phyloP scores from a whole-genome alignment of 2,888 invertebrate species.

The Macrophya annulata region DNA sequence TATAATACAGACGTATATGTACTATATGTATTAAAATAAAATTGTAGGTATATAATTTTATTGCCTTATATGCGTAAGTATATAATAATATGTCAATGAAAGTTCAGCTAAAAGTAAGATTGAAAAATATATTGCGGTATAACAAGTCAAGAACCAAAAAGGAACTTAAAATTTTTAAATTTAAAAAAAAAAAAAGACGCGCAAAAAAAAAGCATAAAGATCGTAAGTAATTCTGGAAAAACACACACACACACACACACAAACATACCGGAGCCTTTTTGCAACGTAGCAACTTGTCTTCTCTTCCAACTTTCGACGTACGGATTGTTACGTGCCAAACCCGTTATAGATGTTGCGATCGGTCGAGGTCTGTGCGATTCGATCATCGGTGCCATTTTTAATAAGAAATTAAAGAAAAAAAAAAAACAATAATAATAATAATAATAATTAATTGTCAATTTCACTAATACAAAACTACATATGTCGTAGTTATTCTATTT shows the following conservation, averaged over 20 bases:
- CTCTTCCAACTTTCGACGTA: slow-evolving; percentile 68
- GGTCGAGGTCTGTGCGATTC: slow-evolving; percentile 63
- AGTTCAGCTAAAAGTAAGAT: too few relatives aligned
- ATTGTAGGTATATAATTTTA: too few relatives aligned
- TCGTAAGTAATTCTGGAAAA: not conserved
- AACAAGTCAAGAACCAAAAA: too few relatives aligned
- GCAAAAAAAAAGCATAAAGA: not conserved
- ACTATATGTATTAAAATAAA: too few relatives aligned
- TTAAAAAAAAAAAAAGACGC: not conserved
- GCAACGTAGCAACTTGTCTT: slow-evolving; percentile 63
- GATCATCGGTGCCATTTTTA: slow-evolving; percentile 68
- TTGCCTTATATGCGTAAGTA: too few relatives aligned
- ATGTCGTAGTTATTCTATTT: not conserved
- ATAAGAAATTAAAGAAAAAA: not conserved
- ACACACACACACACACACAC: not conserved
- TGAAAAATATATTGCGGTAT: too few relatives aligned
- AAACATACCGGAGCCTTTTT: slow-evolving; percentile 62
- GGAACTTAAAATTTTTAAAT: not conserved
- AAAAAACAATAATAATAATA: not conserved
- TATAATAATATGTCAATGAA: too few relatives aligned
- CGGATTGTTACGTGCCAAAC: slow-evolving; percentile 65
- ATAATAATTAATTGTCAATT: slow-evolving; percentile 1
- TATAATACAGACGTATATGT: too few relatives aligned
- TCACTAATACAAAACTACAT: not conserved
- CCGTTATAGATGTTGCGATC: slow-evolving; percentile 58